A percentile compares a stretch with the other conserved stretches of the same genome.
These are phyloP conservation scores for Chelmon rostratus DNA, from an alignment of 2,797 vertebrate species.

Conservation along the genomic window DNA sequence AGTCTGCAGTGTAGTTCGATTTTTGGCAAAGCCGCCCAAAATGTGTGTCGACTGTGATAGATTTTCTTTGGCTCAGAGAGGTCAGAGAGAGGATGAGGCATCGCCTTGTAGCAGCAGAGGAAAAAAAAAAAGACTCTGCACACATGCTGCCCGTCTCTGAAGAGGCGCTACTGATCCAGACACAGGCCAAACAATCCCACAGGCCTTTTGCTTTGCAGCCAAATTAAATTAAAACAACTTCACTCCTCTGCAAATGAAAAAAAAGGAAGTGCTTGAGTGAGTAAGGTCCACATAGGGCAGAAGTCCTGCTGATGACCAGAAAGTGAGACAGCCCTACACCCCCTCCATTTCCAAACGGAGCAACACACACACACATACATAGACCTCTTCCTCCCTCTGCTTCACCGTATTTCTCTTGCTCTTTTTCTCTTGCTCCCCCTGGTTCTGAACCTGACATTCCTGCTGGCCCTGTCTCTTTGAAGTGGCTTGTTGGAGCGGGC, in stretches of 20 bases:
- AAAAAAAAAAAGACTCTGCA: conserved; percentile 33
- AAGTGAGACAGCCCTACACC: conserved; percentile 37
- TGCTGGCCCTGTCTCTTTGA: conserved; percentile 88
- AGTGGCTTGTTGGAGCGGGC: conserved; percentile 88
- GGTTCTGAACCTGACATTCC: conserved; percentile 92
- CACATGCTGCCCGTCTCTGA: conserved; percentile 52
- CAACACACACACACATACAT: conserved; percentile 42
- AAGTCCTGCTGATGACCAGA: conserved; percentile 72
- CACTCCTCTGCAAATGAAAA: conserved; percentile 70
- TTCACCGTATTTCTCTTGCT: conserved; percentile 51
- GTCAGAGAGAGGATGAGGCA: conserved; percentile 55
- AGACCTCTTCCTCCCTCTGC: conserved; percentile 59
- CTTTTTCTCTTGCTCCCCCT: conserved; percentile 69
- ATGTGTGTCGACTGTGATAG: conserved; percentile 45
- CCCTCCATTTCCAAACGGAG: conserved; percentile 34
- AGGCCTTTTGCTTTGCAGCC: conserved; percentile 71
- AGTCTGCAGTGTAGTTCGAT: conserved; percentile 29
- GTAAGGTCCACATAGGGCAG: conserved; percentile 52
- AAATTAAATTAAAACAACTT: conserved; percentile 82
- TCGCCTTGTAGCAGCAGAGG: conserved; percentile 33
- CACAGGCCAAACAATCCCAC: conserved; percentile 69
- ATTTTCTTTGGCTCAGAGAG: conserved; percentile 56
- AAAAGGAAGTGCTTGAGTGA: conserved; percentile 57
- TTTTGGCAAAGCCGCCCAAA: conserved; percentile 51
- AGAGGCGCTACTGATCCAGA: conserved; percentile 58